Evolutionary conservation across 1,140 invertebrate genomes (phyloP).

Genomic region (Ceratina australensis): DNA sequence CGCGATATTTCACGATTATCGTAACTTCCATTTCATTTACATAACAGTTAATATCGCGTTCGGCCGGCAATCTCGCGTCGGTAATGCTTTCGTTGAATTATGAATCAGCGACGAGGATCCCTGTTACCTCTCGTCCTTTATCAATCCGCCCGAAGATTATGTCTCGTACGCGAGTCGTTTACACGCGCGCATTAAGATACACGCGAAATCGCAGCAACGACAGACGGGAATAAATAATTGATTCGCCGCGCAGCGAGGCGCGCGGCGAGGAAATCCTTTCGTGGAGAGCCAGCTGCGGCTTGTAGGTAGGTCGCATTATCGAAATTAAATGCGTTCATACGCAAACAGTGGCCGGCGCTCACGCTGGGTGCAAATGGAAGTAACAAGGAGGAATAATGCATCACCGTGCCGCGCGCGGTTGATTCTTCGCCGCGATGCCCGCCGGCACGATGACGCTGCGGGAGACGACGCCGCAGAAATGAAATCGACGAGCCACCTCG

Average conservation of each 20-base stretch:
- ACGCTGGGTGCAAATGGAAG: conserved; percentile 57
- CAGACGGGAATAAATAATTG: no score
- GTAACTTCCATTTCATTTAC: no score
- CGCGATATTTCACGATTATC: no score
- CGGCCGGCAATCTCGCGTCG: no score
- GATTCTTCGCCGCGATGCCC: conserved; percentile 40
- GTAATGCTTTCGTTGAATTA: no score
- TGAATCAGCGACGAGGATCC: no score
- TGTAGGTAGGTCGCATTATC: conserved; percentile 32
- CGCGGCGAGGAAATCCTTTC: conserved; percentile 7
- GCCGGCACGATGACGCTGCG: conserved; percentile 32
- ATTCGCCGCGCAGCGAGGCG: not conserved
- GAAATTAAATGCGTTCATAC: conserved; percentile 52
- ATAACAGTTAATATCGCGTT: no score
- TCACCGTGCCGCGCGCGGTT: conserved; percentile 53
- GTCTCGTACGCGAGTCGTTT: no score
- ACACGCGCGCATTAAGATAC: no score
- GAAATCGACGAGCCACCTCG: conserved; percentile 38
- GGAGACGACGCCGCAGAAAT: conserved; percentile 42
- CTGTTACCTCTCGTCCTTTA: no score
- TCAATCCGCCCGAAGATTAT: no score
- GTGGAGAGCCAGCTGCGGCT: not conserved
- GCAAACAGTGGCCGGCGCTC: conserved; percentile 49
- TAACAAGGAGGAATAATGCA: conserved; percentile 52
- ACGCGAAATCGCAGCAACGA: no score